A percentile compares a stretch with the other conserved stretches of the same genome.
Conservation (phyloP, 2,113 vertebrate species). For the Coracopsis vasa region DNA sequence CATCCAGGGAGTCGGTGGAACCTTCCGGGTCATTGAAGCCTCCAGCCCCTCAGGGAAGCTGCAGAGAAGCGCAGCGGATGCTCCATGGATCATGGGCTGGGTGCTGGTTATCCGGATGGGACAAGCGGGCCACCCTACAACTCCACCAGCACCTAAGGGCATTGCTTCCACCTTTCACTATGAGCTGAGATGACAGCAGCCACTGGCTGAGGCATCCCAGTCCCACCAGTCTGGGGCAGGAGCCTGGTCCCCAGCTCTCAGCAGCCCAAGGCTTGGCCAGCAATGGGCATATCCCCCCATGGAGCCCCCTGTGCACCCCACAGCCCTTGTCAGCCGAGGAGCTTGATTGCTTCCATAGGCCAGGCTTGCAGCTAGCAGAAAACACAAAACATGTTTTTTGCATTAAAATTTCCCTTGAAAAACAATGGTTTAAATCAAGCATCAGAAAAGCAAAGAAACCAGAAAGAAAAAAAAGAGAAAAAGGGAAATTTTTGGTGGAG, state of each 20-base stretch:
- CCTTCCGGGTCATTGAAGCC: neutral
- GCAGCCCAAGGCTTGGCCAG: neutral
- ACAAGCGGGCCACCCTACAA: neutral
- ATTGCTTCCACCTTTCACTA: neutral
- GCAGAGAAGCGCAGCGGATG: neutral
- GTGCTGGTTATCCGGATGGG: neutral
- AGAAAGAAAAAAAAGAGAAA: neutral
- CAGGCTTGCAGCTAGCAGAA: neutral
- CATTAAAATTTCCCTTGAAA: conserved; percentile 56
- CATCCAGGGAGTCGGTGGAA: neutral
- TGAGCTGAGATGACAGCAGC: fast-evolving
- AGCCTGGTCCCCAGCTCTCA: neutral
- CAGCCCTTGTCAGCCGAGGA: neutral
- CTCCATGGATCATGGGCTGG: neutral
- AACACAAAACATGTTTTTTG: conserved; percentile 53
- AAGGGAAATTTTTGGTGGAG: conserved; percentile 21
- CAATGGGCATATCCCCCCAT: neutral
- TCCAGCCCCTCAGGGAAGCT: neutral
- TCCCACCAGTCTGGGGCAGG: neutral
- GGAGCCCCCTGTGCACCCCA: neutral
- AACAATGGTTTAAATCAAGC: conserved; percentile 56
- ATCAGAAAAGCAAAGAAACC: neutral
- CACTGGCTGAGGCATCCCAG: fast-evolving
- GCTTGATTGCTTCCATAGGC: neutral
- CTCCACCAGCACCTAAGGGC: neutral